Evolutionary conservation across 2,888 invertebrate species (phyloP), one percentile per base, ranked within the genome.

Genomic region (Lutraria lutraria): DNA sequence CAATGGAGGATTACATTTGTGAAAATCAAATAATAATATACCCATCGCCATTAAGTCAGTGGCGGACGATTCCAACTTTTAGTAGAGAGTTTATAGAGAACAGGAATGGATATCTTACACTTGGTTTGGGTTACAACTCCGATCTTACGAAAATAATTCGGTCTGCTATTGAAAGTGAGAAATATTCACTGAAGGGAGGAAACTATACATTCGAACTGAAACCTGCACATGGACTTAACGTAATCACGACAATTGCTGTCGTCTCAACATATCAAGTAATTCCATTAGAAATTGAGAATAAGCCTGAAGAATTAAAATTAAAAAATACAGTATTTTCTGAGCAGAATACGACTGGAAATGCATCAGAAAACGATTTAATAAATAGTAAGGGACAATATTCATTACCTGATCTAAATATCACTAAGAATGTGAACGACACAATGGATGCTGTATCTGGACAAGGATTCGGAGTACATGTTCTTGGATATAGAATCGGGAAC

Each of bases 381-480:
- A n/a, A n/a, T n/a, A n/a, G n/a, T n/a, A n/a, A n/a, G n/a, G n/a
- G n/a, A n/a, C n/a, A n/a, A n/a, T n/a, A n/a, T n/a, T n/a, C n/a
- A n/a, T n/a, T n/a, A n/a, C n/a, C n/a, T n/a, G n/a, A n/a, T n/a
- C 43, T 81, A 13, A 88, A 86, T 72, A 52, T 76, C 19, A 83
- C 85, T 10, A 68, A 63, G 0, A 79, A 60, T 15, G 63, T 80
- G 13, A 85, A 53, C 25, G 52, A 81, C 16, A 86, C 90, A n/a
- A n/a, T n/a, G n/a, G n/a, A n/a, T n/a, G n/a, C n/a, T n/a, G n/a
- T n/a, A n/a, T n/a, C n/a, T 0, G 88, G 89, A 29, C 90, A 89
- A 53, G 91, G 90, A 25, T 84, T 89, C 56, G 91, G 91, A 25
- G 83, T 91, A n/a, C 90, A 91, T 81, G 80, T 91, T 31, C 87